Evolutionary conservation across 2,113 vertebrate genomes (phyloP).

Genomic region (Cyphomyrus plagiostoma): DNA sequence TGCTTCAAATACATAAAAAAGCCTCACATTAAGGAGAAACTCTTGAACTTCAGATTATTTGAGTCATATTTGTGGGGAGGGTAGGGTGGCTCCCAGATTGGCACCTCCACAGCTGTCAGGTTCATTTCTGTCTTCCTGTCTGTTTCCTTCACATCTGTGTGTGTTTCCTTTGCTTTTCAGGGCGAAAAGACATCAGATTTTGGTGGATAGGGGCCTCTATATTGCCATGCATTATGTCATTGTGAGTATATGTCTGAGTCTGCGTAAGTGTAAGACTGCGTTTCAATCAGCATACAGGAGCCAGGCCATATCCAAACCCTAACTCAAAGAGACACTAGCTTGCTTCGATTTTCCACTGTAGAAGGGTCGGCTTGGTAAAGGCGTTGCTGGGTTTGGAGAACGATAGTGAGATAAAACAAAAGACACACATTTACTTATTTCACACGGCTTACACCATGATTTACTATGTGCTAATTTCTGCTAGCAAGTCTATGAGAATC

Average conservation of each 20-base stretch:
- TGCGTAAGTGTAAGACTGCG: not conserved
- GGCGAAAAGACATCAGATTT: not conserved
- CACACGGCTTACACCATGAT: not conserved
- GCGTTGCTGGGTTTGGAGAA: not conserved
- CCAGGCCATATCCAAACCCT: not conserved
- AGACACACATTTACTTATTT: not conserved
- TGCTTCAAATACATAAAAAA: not conserved
- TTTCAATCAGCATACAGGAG: not conserved
- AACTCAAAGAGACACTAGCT: not conserved
- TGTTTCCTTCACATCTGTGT: not conserved
- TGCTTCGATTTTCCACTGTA: not conserved
- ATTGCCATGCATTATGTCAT: not conserved
- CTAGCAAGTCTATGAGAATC: not conserved
- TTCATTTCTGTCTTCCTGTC: not conserved
- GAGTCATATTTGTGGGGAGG: not conserved
- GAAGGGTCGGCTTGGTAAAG: not conserved
- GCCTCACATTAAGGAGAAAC: not conserved
- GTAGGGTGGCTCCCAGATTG: not conserved
- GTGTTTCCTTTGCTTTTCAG: not conserved
- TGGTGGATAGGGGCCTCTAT: not conserved
- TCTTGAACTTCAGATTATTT: not conserved
- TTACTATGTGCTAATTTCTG: not conserved
- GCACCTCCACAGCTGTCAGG: not conserved
- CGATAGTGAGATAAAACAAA: not conserved
- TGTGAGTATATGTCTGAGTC: not conserved